These are phyloP conservation scores for Neolamprologus sp. DNA, from an alignment of 2,113 vertebrate species.

Conservation along the genomic window DNA sequence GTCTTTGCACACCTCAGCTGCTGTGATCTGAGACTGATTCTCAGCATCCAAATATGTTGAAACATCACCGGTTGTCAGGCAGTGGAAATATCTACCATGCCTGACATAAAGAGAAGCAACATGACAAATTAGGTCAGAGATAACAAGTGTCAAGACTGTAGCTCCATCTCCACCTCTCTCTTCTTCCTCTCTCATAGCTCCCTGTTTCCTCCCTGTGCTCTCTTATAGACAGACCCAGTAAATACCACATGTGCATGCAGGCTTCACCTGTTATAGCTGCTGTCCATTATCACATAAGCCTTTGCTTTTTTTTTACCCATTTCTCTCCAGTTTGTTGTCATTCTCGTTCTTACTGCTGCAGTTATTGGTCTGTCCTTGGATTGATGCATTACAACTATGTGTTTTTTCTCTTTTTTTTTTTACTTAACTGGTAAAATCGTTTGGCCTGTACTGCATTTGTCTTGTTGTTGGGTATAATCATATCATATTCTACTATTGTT, in stretches of 20 bases:
- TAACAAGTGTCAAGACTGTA: background rate
- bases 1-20: background rate
- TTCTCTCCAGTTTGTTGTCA: background rate
- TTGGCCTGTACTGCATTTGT: background rate
- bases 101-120: background rate
- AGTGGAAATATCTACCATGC: background rate
- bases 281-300: background rate
- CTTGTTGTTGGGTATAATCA: background rate
- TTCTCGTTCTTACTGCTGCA: background rate
- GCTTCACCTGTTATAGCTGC: background rate
- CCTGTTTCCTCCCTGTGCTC: background rate
- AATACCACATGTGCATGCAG: background rate
- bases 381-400: background rate
- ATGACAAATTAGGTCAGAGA: slow-evolving; percentile 15
- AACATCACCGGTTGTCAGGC: background rate
- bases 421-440: fast-evolving
- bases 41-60: background rate
- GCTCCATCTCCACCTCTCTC: background rate
- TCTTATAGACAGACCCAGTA: background rate
- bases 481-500: background rate
- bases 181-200: background rate
- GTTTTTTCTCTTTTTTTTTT: background rate
- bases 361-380: background rate
- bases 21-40: background rate
- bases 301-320: background rate